Evolutionary conservation across 2,797 vertebrate species (phyloP).

Genomic region (Ficedula albicollis): DNA sequence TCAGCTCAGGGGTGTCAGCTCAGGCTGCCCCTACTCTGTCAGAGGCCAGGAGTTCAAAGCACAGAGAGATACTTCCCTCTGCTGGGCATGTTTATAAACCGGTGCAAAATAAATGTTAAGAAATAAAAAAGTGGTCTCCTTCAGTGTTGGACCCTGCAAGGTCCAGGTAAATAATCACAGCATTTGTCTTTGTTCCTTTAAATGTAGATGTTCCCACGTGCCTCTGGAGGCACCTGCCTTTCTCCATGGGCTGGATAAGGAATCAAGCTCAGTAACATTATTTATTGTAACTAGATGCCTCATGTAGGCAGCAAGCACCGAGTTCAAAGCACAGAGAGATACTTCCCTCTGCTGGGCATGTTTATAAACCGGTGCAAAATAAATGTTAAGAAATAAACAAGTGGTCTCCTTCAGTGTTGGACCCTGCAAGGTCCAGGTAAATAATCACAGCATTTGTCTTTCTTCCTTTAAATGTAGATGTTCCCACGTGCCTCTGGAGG

Average conservation of each 20-base stretch:
- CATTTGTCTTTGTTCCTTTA: background rate
- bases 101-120: background rate
- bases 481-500: background rate
- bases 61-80: conserved; percentile 39
- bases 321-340: background rate
- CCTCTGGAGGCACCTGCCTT: background rate
- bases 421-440: background rate
- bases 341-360: conserved; percentile 53
- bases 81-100: background rate
- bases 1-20: background rate
- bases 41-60: background rate
- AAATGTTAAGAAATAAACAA: background rate
- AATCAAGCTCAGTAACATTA: background rate
- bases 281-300: background rate
- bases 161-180: background rate
- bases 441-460: background rate
- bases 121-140: background rate
- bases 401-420: background rate
- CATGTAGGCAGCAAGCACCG: accelerated
- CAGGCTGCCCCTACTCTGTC: background rate
- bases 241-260: background rate
- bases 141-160: background rate
- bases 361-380: background rate
- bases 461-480: background rate
- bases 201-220: background rate